Evolutionary conservation across 2,888 invertebrate genomes (phyloP), one percentile per base, ranked within the genome.

Genomic region (Metacarcinus magister): DNA sequence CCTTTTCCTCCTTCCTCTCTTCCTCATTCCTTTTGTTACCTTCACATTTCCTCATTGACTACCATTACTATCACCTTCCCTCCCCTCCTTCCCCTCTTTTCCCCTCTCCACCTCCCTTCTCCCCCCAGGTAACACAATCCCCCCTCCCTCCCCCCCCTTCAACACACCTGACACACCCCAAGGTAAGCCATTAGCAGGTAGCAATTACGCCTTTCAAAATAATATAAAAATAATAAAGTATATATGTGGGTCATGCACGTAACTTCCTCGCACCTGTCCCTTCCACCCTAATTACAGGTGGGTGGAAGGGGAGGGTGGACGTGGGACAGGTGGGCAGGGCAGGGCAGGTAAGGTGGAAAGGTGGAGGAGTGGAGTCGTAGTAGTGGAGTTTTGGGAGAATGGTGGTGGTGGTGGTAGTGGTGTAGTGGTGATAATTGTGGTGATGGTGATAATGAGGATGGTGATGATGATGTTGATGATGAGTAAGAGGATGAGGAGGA

Each of bases 261-360:
- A 75, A 75, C 75, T 75, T 75, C 75, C 75, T 75, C 75, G n/a
- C 75, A 75, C 75, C 75, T 75, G 75, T 75, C 75, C n/a, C 75
- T 3, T 75, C 75, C 75, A 28, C 23, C 23, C 75, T 75, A 75
- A 75, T 75, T 75, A 75, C 75, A 75, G 75, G 75, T 75, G 75
- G 75, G 75, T 23, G n/a, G 75, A n/a, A n/a, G n/a, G n/a, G n/a
- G n/a, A n/a, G 48, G 48, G 48, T 48, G 5, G 7, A 8, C 7
- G 28, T 10, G 75, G 75, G 75, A 75, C 75, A 75, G 75, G 75
- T 75, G 75, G 75, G 75, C 75, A 75, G 75, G 75, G 23, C 75
- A 28, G 23, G 28, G 7, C n/a, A 75, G 75, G 75, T 75, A 23
- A 75, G 3, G 7, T n/a, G 75, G 28, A 75, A n/a, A 16, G 75